These are phyloP conservation scores for Pyrgus malvae DNA, from an alignment of 2,888 invertebrate species.

Conservation along the genomic window DNA sequence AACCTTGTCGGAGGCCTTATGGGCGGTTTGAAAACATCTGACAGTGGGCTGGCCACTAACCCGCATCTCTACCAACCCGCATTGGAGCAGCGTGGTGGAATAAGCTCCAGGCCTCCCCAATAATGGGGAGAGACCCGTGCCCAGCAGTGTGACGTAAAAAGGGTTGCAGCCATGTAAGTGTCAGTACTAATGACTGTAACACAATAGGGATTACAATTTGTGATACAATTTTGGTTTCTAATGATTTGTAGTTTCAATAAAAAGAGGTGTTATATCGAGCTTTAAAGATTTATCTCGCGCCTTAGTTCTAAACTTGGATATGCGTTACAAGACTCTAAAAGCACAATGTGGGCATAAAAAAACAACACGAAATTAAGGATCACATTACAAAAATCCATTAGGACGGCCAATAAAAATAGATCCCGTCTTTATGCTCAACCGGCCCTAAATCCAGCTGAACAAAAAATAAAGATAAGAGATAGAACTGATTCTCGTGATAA, in stretches of 20 bases:
- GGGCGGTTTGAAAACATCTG: too few relatives aligned
- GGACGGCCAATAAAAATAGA: slow-evolving; percentile 76
- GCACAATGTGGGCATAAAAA: slow-evolving; percentile 54
- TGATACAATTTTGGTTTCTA: not conserved
- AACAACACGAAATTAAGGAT: slow-evolving; percentile 68
- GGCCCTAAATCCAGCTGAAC: slow-evolving; percentile 65
- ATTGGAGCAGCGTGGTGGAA: too few relatives aligned
- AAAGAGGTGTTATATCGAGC: slow-evolving; percentile 27
- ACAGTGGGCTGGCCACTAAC: too few relatives aligned
- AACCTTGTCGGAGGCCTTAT: too few relatives aligned
- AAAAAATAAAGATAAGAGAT: slow-evolving; percentile 50
- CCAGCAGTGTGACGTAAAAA: too few relatives aligned
- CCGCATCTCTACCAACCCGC: too few relatives aligned
- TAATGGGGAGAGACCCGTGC: too few relatives aligned
- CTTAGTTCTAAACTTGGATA: slow-evolving; percentile 35
- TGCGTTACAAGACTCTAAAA: slow-evolving; percentile 57
- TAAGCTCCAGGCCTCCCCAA: too few relatives aligned
- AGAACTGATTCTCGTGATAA: slow-evolving; percentile 43
- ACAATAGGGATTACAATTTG: not conserved
- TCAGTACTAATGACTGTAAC: too few relatives aligned
- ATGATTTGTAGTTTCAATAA: slow-evolving; percentile 27
- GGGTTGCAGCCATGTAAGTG: too few relatives aligned
- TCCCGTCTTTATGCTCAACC: slow-evolving; percentile 43
- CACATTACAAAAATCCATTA: slow-evolving; percentile 80
- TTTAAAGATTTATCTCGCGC: slow-evolving; percentile 47